These are phyloP conservation scores for Argentina silus DNA, from an alignment of 2,797 vertebrate species.

Conservation along the genomic window DNA sequence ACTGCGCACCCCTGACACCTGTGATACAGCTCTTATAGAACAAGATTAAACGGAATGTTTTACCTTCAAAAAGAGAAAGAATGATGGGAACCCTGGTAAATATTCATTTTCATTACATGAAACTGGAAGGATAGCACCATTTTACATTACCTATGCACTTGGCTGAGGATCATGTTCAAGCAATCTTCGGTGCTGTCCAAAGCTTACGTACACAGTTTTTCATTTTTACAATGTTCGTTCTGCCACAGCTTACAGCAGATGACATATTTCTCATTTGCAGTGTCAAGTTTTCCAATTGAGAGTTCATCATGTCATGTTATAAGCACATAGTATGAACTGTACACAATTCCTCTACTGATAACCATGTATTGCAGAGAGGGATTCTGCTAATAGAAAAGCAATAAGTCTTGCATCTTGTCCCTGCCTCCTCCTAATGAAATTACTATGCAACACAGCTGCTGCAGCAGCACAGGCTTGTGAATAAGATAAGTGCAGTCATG, in stretches of 20 bases:
- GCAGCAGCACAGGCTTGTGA: slow-evolving; percentile 33
- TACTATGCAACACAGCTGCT: slow-evolving; percentile 53
- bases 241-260: neutral
- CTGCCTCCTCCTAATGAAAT: slow-evolving; percentile 59
- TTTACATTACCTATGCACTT: slow-evolving; percentile 1
- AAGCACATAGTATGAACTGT: slow-evolving; percentile 30
- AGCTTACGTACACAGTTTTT: neutral
- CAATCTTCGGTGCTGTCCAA: neutral
- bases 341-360: slow-evolving; percentile 6
- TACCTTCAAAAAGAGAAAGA: neutral
- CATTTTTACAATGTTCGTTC: neutral
- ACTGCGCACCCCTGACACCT: slow-evolving; percentile 6
- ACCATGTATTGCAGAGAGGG: slow-evolving; percentile 27
- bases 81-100: neutral
- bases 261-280: neutral
- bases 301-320: slow-evolving; percentile 6
- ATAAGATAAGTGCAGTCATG: slow-evolving; percentile 59
- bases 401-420: slow-evolving; percentile 42
- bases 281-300: neutral
- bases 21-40: slow-evolving; percentile 14
- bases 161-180: neutral
- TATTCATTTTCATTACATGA: slow-evolving; percentile 13
- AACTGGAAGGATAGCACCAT: neutral
- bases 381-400: slow-evolving; percentile 46
- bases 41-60: slow-evolving; percentile 12